phyloP scores from a whole-genome alignment of 1,140 invertebrate species.

The fruit fly (Drosophila melanogaster) region Release_6_plus_ISO1_MT NT_033777.3:16721001-16721500 shows the following conservation, averaged over 20 bases:
- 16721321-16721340: constrained; percentile 5
- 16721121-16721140: constrained; percentile 28
- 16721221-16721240: constrained; percentile 31
- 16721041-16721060: constrained; percentile 6
- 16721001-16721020: constrained; percentile 38
- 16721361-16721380: not conserved
- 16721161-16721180: not conserved
- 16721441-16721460: not conserved
- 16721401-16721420: too few species aligned
- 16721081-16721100: constrained; percentile 21
- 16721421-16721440: too few species aligned
- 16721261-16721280: constrained; percentile 13
- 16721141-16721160: constrained; percentile 22
- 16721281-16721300: constrained; percentile 26
- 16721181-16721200: constrained; percentile 4
- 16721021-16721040: constrained; percentile 8
- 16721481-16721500: not conserved
- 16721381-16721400: too few species aligned
- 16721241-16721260: constrained; percentile 1
- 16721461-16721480: constrained; percentile 15
- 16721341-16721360: constrained; percentile 2
- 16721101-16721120: constrained; percentile 3
- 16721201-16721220: constrained; percentile 27
- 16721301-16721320: constrained; percentile 19
- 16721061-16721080: constrained; percentile 33